These are phyloP conservation scores for Ciconia nigra DNA, from an alignment of 2,797 vertebrate species.

Conservation along the genomic window DNA sequence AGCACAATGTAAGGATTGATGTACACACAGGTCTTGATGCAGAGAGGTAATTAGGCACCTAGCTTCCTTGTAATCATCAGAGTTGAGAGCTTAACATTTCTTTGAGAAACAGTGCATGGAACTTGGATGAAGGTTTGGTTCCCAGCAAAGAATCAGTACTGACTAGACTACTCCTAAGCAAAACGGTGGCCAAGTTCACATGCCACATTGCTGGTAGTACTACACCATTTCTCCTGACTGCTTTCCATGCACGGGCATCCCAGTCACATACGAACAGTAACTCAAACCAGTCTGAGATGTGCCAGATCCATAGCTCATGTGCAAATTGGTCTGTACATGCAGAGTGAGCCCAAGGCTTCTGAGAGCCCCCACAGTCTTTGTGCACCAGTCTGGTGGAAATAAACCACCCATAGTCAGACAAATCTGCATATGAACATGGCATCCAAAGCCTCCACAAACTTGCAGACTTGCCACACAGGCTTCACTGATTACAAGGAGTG, in stretches of 20 bases:
- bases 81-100: neutral
- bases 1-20: neutral
- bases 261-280: neutral
- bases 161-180: neutral
- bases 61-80: neutral
- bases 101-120: neutral
- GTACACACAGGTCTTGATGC: neutral
- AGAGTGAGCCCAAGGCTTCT: neutral
- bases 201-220: neutral
- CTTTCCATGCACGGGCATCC: neutral
- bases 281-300: neutral
- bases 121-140: neutral
- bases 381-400: neutral
- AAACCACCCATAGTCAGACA: neutral
- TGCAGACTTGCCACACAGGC: neutral
- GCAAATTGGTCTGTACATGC: neutral
- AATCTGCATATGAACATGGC: neutral
- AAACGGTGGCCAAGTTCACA: neutral
- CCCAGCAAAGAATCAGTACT: neutral
- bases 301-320: neutral
- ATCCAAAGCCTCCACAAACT: neutral
- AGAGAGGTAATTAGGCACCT: neutral
- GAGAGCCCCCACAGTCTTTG: neutral
- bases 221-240: neutral
- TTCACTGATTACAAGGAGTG: neutral